A percentile compares a stretch with the other conserved stretches of the same genome.
Evolutionary conservation across 23 tunicate genomes (phyloP).

Genomic region (Phallusia fumigata): DNA sequence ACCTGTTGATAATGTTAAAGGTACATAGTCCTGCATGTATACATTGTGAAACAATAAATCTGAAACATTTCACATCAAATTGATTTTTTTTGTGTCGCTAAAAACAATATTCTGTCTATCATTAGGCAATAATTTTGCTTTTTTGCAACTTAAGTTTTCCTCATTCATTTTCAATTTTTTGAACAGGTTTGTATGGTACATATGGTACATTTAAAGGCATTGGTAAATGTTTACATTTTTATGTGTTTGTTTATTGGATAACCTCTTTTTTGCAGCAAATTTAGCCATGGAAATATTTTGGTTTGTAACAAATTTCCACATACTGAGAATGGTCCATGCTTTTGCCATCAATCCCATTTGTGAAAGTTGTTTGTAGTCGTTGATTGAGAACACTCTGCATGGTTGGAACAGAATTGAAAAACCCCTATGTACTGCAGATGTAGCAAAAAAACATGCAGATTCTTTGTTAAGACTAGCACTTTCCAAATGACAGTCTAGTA

Average conservation of each 20-base stretch:
- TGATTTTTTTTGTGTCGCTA: too few relatives aligned
- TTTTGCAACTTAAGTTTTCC: background rate
- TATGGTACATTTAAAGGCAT: too few relatives aligned
- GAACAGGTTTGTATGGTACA: too few relatives aligned
- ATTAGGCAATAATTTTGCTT: background rate
- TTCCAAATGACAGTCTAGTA: background rate
- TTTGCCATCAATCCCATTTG: background rate
- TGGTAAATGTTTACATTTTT: too few relatives aligned
- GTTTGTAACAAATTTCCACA: background rate
- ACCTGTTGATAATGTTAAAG: background rate
- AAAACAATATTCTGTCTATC: too few relatives aligned
- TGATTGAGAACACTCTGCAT: background rate
- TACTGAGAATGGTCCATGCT: background rate
- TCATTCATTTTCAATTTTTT: too few relatives aligned
- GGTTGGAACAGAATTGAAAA: background rate
- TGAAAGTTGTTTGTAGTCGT: background rate
- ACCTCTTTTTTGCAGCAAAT: slow-evolving; percentile 6
- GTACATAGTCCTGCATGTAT: background rate
- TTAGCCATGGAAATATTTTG: background rate
- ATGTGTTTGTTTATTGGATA: background rate
- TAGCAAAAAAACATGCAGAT: background rate
- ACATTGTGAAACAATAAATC: too few relatives aligned
- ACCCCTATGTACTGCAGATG: background rate
- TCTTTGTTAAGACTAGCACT: background rate
- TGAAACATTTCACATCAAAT: too few relatives aligned